Conservation (phyloP, 2,888 invertebrate species). For the Drosophila histrio region DNA sequence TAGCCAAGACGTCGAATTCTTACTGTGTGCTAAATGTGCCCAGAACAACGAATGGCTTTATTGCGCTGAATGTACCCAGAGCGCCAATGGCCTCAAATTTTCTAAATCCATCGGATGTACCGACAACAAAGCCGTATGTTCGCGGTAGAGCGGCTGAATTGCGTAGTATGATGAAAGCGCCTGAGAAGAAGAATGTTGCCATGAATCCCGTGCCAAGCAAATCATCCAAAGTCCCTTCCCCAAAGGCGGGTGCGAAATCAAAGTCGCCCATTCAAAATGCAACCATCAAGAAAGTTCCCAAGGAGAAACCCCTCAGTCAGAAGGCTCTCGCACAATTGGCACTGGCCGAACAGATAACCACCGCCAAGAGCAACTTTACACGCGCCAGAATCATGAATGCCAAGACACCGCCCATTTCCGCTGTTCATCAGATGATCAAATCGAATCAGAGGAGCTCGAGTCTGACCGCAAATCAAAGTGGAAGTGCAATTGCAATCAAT, state of each 20-base stretch:
- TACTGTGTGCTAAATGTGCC: not conserved
- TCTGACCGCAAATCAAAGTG: no score
- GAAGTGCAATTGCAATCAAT: no score
- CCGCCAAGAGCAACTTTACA: not conserved
- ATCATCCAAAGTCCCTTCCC: not conserved
- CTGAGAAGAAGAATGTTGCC: not conserved
- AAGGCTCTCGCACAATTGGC: not conserved
- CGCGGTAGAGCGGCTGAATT: not conserved
- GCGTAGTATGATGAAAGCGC: not conserved
- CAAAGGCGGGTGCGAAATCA: not conserved
- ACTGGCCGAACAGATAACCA: not conserved
- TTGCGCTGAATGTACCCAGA: not conserved
- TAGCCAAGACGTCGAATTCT: not conserved
- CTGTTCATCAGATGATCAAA: not conserved
- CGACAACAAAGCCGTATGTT: not conserved
- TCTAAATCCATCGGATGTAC: not conserved
- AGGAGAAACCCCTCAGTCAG: not conserved
- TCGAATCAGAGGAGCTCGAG: no score
- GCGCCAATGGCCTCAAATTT: not conserved
- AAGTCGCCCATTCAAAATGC: not conserved
- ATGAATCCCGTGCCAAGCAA: no score
- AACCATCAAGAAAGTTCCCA: not conserved
- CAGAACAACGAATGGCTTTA: no score
- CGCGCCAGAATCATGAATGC: constrained; percentile 1
- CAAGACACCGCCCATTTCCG: not conserved